Base-by-base conservation (phyloP, 2,888 invertebrate species). In the Nephrocerus scutellatus region DNA sequence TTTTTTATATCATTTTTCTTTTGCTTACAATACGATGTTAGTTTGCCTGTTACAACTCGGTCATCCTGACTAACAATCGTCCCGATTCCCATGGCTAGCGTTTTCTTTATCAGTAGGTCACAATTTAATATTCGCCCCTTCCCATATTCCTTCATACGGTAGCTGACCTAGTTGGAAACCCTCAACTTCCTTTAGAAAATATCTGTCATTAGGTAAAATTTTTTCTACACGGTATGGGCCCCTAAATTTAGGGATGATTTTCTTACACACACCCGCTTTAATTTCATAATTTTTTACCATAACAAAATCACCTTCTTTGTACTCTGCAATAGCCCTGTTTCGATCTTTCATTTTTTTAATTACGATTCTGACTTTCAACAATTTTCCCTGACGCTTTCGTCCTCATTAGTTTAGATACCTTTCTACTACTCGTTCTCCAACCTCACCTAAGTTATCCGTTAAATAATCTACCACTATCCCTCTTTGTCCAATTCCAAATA, bases 401-500 rank as follows among this genome's bases (percentile, higher is more conserved):
- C n/a, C 21, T 16, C 15, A 15, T 19, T 14, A 28, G n/a, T 14
- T 28, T 19, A 28, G 20, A 20, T 28, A 14, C 9, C 36, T 18
- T 19, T 19, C 28, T 8, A 16, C 26, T 8, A 10, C 15, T 10
- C 7, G 23, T 14, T 30, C 13, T 6, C 6, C 7, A 8, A 8
- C 7, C 6, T 30, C 24, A 6, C 15, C n/a, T 16, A 37, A 15
- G 14, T 30, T 16, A 30, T 37, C 30, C 15, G 8, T 37, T 15
- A 49, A 10, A 7, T 37, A 23, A 25, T 55, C 53, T 23, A 38
- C 24, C 12, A 46, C 26, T 7, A n/a, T 29, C 13, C 49, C 52
- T 25, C 41, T 40, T 34, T 59, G 59, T 24, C 49, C 19, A 7
- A 53, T 33, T 3, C 55, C 58, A 32, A 55, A 57, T 20, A 59